Evolutionary conservation across 2,113 vertebrate genomes (phyloP), one percentile per base, ranked within the genome.

Genomic region (Barnardius zonarius): DNA sequence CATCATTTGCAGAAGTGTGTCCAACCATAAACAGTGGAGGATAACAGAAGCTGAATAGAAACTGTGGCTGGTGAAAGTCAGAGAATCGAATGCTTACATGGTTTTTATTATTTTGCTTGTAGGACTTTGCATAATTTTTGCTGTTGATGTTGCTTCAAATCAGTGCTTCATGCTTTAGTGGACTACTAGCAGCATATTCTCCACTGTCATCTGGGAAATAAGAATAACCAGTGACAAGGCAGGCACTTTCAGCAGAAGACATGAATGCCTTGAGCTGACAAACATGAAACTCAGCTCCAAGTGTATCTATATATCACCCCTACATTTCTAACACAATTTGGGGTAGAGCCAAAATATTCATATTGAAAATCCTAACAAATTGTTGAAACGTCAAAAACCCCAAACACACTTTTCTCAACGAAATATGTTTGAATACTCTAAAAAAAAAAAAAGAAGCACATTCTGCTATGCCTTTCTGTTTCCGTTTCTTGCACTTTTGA

Each of bases 401-500:
- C 44, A 82, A 59, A 66, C 4, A 80, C 62, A 62, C 15, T 83
- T 85, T 59, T 70, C 76, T 81, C 86, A 81, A 85, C 75, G 46
- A 88, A 95, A 81, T 73, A 46, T 6, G 27, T 52, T 83, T 44
- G 20, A 93, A 68, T 44, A 14, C 15, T 27, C 15, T 17, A n/a
- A 70, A 55, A 77, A 77, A 39, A 62, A 57, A 35, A 46, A 25
- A 57, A 78, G n/a, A 67, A 64, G 8, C n/a, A 62, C 35, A 22
- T 74, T 90, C 39, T 70, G 30, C 4, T 33, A 23, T 16, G 82
- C n/a, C 61, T 96, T 83, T 64, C 46, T 83, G 72, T 96, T 83
- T 64, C 46, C 80, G 72, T 86, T 83, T 86, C 72, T 59, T 90
- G 30, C 24, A 73, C 52, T 93, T 92, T 73, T 93, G 80, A 92